Conservation (phyloP, 2,113 vertebrate genomes). For the Lethenteron camtschaticum region DNA sequence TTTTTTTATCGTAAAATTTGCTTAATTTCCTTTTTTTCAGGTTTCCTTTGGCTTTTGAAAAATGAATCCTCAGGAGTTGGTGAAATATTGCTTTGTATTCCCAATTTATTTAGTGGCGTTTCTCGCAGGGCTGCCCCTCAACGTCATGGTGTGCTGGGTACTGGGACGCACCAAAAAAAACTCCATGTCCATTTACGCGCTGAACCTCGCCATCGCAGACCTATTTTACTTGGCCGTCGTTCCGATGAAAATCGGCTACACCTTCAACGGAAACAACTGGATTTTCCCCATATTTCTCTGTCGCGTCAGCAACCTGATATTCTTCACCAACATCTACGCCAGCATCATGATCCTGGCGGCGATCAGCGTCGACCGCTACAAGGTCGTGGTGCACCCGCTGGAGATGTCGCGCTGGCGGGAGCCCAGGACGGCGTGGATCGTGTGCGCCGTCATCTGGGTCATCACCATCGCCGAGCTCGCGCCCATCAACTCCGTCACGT, state of each 20-base stretch:
- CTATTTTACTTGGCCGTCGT: slow-evolving; percentile 49
- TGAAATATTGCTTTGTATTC: slow-evolving; percentile 24
- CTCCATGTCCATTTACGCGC: slow-evolving; percentile 46
- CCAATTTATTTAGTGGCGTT: slow-evolving; percentile 41
- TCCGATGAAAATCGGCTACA: slow-evolving; percentile 53
- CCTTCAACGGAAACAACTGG: slow-evolving; percentile 24
- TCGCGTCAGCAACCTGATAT: slow-evolving; percentile 35
- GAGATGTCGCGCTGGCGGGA: slow-evolving; percentile 29
- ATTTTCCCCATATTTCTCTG: slow-evolving; percentile 27
- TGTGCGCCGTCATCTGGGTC: slow-evolving; percentile 37
- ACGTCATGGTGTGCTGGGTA: slow-evolving; percentile 35
- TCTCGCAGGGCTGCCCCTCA: slow-evolving; percentile 40
- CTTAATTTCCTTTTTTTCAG: no score
- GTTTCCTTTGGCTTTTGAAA: slow-evolving; percentile 3
- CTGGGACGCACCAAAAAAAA: slow-evolving; percentile 32
- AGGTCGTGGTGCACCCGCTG: slow-evolving; percentile 53
- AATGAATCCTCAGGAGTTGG: not conserved
- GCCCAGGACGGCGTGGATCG: slow-evolving; percentile 22
- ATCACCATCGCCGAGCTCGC: slow-evolving; percentile 34
- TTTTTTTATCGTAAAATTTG: no score
- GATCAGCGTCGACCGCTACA: slow-evolving; percentile 52
- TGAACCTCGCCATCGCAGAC: slow-evolving; percentile 54
- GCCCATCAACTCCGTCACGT: slow-evolving; percentile 34
- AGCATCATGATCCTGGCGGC: slow-evolving; percentile 50
- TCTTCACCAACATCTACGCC: slow-evolving; percentile 63